Conservation (phyloP, 2,888 invertebrate species). For the Eutolmus rufibarbis region DNA sequence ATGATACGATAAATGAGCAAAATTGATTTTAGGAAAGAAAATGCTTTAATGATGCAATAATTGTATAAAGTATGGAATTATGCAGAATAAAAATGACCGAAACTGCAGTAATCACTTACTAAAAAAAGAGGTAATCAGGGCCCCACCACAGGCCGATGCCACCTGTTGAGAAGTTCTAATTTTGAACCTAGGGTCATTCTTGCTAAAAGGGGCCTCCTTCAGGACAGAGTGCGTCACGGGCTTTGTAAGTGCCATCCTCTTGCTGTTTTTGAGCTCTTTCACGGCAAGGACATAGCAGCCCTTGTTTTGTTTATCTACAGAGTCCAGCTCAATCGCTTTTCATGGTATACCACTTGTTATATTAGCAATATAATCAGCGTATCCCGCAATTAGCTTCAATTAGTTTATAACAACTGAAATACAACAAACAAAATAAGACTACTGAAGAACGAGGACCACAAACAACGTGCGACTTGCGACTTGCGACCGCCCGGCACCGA, state of each 20-base stretch:
- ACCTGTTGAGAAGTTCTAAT: slow-evolving; percentile 64
- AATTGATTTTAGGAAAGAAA: background rate
- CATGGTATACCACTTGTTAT: background rate
- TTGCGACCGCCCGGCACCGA: background rate
- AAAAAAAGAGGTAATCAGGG: slow-evolving; percentile 85
- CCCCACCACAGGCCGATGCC: slow-evolving; percentile 72
- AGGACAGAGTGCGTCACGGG: background rate
- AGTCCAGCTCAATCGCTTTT: background rate
- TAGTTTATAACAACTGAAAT: background rate
- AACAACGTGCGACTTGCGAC: background rate
- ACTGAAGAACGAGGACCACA: background rate
- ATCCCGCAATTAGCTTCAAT: background rate
- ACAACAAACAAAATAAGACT: background rate
- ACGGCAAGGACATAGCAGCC: background rate
- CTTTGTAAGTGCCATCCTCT: background rate
- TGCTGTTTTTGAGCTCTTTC: background rate
- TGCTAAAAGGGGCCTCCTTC: slow-evolving; percentile 11
- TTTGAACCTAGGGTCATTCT: slow-evolving; percentile 78
- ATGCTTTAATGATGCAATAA: background rate
- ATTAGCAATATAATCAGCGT: background rate
- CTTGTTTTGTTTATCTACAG: background rate
- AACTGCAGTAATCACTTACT: slow-evolving; percentile 66
- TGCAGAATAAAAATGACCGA: background rate
- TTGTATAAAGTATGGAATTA: background rate
- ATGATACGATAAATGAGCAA: background rate